Evolutionary conservation across 2,888 invertebrate species (phyloP).

Genomic region (Andrena dorsata): DNA sequence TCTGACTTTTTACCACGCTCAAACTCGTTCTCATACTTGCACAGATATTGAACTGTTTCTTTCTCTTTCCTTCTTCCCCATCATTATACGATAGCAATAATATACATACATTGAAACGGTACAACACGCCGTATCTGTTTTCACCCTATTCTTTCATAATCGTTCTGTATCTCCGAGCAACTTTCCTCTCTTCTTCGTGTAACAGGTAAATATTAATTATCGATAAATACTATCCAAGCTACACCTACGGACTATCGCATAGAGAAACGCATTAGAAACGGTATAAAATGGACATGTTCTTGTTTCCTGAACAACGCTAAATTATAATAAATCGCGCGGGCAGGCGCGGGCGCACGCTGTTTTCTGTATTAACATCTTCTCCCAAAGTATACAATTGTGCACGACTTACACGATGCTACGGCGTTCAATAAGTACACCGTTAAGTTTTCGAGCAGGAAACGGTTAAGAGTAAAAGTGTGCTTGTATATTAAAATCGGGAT

Average conservation of each 20-base stretch:
- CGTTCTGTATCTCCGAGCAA: constrained; percentile 15
- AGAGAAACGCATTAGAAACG: constrained; percentile 83
- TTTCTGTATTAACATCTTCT: constrained; percentile 45
- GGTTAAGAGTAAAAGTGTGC: constrained; percentile 68
- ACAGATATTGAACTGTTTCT: constrained; percentile 17
- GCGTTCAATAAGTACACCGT: constrained; percentile 73
- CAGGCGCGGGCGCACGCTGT: constrained; percentile 6
- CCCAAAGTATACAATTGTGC: constrained; percentile 52
- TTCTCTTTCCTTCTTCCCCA: background rate
- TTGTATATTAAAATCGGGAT: constrained; percentile 63
- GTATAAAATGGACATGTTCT: constrained; percentile 83
- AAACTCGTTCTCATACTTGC: constrained; percentile 14
- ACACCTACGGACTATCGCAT: constrained; percentile 80
- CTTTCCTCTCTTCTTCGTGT: constrained; percentile 33
- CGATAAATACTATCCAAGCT: constrained; percentile 83
- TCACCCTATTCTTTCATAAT: background rate
- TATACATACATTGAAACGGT: background rate
- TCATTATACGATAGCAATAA: constrained; percentile 3
- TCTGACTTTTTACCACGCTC: background rate
- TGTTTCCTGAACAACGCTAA: constrained; percentile 53
- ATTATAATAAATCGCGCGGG: constrained; percentile 49
- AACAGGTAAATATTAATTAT: constrained; percentile 73
- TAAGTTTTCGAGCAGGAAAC: constrained; percentile 57
- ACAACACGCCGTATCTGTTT: background rate
- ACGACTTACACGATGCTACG: constrained; percentile 45